These are phyloP conservation scores for Sylvia atricapilla DNA, from an alignment of 2,113 vertebrate genomes.

Conservation along the genomic window DNA sequence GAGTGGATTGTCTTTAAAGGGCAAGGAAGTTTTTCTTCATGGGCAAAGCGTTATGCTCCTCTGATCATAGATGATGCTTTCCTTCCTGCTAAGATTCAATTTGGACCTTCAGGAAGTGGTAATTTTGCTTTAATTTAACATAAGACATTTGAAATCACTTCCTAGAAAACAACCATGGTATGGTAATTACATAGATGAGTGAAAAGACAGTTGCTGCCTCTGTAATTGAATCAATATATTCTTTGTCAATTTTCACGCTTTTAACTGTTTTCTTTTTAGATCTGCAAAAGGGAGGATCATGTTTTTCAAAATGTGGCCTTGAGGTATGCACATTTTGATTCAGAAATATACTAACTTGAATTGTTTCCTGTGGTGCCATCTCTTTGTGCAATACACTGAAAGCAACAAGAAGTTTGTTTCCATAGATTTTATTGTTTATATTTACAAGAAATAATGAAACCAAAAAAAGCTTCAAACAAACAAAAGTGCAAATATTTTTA, in stretches of 20 bases:
- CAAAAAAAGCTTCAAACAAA: not conserved
- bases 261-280: slow-evolving; percentile 45
- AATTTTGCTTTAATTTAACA: slow-evolving; percentile 45
- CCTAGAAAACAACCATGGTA: slow-evolving; percentile 14
- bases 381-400: not conserved
- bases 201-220: not conserved
- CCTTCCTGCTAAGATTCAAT: slow-evolving; percentile 21
- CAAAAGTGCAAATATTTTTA: not conserved
- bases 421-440: not conserved
- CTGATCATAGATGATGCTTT: not conserved
- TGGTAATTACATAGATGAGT: slow-evolving; percentile 8
- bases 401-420: not conserved
- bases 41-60: not conserved
- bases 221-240: not conserved
- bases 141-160: slow-evolving; percentile 33
- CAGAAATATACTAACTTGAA: not conserved
- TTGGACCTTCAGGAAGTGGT: not conserved
- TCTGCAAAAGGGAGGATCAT: not conserved
- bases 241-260: slow-evolving; percentile 42
- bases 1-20: not conserved
- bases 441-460: not conserved
- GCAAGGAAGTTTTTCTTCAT: not conserved
- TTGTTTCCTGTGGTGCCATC: not conserved
- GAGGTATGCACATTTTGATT: not conserved
- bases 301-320: not conserved